Evolutionary conservation across 1,140 invertebrate genomes (phyloP).

Genomic region (Venturia canescens): DNA sequence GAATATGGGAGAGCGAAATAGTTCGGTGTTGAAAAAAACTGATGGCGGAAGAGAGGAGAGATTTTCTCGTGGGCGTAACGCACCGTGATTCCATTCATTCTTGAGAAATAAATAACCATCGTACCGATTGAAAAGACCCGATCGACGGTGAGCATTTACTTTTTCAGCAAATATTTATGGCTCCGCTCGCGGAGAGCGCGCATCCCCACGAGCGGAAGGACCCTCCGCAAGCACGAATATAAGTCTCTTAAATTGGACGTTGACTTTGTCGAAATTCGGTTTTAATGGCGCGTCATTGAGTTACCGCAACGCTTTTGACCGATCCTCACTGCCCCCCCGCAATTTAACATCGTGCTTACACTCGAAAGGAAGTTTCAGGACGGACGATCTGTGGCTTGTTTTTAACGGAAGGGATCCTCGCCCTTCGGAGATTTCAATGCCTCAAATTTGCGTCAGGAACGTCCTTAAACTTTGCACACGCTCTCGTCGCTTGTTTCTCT

Average conservation of each 20-base stretch:
- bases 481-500: no score
- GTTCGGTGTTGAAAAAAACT: not conserved
- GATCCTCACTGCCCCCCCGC: conserved; percentile 7
- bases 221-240: conserved; percentile 1
- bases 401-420: not conserved
- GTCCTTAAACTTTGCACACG: not conserved
- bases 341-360: not conserved
- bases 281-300: conserved; percentile 22
- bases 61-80: conserved; percentile 35
- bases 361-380: no score
- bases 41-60: conserved; percentile 18
- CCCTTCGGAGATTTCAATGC: conserved; percentile 27
- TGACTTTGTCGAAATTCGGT: conserved; percentile 23
- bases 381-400: not conserved
- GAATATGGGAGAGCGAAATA: not conserved
- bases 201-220: not conserved
- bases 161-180: conserved; percentile 12
- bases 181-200: not conserved
- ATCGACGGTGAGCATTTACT: conserved; percentile 16
- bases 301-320: conserved; percentile 4
- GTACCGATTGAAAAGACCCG: not conserved
- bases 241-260: conserved; percentile 28
- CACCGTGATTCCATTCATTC: conserved; percentile 5
- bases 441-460: conserved; percentile 1
- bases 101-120: not conserved